Base-by-base conservation (phyloP, 2,113 vertebrate species). In the Callipepla californica region DNA sequence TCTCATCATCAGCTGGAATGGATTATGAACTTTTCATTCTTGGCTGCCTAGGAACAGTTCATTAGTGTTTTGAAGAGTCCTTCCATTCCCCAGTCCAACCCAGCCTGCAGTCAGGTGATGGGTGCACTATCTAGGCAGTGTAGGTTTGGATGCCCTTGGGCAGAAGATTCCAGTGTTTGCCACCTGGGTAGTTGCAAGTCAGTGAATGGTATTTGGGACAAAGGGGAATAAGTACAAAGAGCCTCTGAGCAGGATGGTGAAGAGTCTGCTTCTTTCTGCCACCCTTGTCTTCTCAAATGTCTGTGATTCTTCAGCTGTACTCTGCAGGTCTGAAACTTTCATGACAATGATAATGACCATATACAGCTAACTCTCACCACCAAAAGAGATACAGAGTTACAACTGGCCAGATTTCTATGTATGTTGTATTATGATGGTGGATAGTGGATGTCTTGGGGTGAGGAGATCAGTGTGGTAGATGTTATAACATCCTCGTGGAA, bases 131-230 rank as follows among this genome's bases (percentile, higher is more conserved):
- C 23, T 62, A 80, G 42, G 87, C 28, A 80, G 79, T 0, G 5
- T 88, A 77, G 85, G 82, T 76, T 96, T 83, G 61, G 14, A 44
- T 93, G 65, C 80, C 93, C 88, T 85, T 72, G 65, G 32, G 90
- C 34, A 1, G 88, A 89, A 83, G 28, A 91, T 90, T 90, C 65
- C 72, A 55, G 3, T 47, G 38, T 77, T 94, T 90, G 51, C 92
- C 63, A 77, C 68, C 95, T 93, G 86, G 70, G 11, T 32, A 77
- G n/a, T 34, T 91, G 48, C 11, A 89, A 91, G 66, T 59, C 74
- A 89, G 62, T 44, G 48, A 87, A 58, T 18, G 50, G 38, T 82
- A 87, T 91, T 7, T 87, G 75, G 81, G 70, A 73, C 81, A 94
- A 91, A 94, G 92, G 80, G 70, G 13, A 87, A 62, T 85, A 45